phyloP scores from a whole-genome alignment of 2,888 invertebrate genomes.

The Diplazon laetatorius region DNA sequence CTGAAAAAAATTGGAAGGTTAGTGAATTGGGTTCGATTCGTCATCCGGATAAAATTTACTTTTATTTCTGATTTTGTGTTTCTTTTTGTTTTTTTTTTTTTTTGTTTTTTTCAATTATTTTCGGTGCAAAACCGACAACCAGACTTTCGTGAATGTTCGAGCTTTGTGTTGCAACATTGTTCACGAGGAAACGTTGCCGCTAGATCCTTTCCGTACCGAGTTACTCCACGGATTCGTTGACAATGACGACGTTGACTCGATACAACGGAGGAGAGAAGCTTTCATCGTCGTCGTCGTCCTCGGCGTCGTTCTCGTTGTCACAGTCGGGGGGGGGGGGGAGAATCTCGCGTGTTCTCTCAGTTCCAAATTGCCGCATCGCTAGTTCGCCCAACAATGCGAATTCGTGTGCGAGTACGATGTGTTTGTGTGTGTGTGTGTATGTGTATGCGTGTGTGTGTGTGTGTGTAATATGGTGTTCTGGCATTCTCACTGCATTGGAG shows the following conservation, averaged over 20 bases:
- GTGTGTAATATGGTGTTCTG: slow-evolving; percentile 14
- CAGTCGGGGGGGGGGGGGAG: too few relatives aligned
- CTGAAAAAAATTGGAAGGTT: too few relatives aligned
- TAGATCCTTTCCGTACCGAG: slow-evolving; percentile 47
- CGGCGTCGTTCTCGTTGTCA: slow-evolving; percentile 11
- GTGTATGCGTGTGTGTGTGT: slow-evolving; percentile 60
- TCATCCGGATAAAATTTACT: slow-evolving; percentile 59
- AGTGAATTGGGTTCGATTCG: slow-evolving; percentile 55
- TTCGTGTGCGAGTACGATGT: slow-evolving; percentile 59
- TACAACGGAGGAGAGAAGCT: slow-evolving; percentile 47
- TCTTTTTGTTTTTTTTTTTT: too few relatives aligned
- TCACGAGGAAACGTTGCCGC: slow-evolving; percentile 22
- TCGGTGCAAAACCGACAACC: slow-evolving; percentile 29
- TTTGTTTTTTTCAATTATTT: too few relatives aligned
- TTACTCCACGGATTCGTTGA: slow-evolving; percentile 64
- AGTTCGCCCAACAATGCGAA: slow-evolving; percentile 70
- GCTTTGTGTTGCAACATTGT: slow-evolving; percentile 38
- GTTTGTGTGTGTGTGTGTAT: too few relatives aligned
- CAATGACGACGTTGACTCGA: slow-evolving; percentile 68
- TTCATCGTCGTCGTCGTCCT: slow-evolving; percentile 29
- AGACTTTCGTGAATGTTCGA: slow-evolving; percentile 58
- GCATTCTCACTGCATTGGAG: slow-evolving; percentile 19
- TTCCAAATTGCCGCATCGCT: slow-evolving; percentile 67
- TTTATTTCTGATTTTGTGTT: too few relatives aligned
- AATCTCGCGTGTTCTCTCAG: slow-evolving; percentile 37